Evolutionary conservation across 2,797 vertebrate species (phyloP).

Genomic region (Liparis tanakae): DNA sequence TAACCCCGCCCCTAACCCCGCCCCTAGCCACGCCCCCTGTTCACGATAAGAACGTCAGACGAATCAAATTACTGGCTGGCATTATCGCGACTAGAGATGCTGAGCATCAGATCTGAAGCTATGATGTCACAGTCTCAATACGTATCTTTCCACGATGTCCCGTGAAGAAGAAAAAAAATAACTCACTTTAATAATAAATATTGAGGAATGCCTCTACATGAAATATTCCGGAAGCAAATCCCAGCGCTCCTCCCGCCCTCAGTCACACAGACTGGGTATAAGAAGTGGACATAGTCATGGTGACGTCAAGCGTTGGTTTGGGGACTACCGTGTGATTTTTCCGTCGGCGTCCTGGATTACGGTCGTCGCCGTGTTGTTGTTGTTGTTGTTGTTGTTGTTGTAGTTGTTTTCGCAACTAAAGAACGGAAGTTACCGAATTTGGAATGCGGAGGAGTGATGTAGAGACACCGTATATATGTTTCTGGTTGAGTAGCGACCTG

Average conservation of each 20-base stretch:
- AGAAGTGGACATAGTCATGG: no score
- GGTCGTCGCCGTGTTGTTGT: no score
- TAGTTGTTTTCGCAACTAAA: no score
- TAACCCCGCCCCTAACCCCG: background rate
- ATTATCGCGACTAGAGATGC: constrained; percentile 5
- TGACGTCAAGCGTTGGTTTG: no score
- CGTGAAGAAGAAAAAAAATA: constrained; percentile 5
- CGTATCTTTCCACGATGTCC: constrained; percentile 3
- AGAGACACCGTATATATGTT: no score
- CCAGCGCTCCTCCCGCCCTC: constrained; percentile 11
- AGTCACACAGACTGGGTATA: background rate
- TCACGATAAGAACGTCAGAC: constrained; percentile 10
- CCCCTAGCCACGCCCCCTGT: constrained; percentile 2
- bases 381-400: no score
- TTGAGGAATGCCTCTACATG: constrained; percentile 4
- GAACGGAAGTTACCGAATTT: no score
- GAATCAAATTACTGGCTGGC: constrained; percentile 19
- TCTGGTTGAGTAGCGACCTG: no score
- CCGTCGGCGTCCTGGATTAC: no score
- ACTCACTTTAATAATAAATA: constrained; percentile 8
- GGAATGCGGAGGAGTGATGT: no score
- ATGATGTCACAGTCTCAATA: background rate
- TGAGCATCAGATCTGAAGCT: constrained; percentile 12
- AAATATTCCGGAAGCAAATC: constrained; percentile 20
- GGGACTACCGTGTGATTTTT: no score